phyloP scores from a whole-genome alignment of 1,140 invertebrate species.

The Eufriesea mexicana region DNA sequence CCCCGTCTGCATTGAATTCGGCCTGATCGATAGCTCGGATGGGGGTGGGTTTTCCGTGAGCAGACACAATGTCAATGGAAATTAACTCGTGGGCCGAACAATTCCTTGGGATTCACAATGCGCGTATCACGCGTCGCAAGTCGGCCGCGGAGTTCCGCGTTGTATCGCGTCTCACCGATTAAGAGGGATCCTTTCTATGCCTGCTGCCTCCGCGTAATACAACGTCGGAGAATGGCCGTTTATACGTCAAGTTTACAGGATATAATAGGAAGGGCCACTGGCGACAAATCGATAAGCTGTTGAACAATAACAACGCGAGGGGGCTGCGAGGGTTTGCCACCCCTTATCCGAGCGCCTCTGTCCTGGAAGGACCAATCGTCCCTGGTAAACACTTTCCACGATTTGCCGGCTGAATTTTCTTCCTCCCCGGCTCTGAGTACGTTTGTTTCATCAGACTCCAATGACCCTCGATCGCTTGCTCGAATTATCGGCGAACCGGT shows the following conservation, averaged over 20 bases:
- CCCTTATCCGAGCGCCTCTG: background rate
- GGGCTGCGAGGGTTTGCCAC: constrained; percentile 8
- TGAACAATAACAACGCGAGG: constrained; percentile 24
- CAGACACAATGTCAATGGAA: constrained; percentile 15
- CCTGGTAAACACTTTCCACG: constrained; percentile 21
- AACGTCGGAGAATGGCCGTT: constrained; percentile 16
- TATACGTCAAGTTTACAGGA: constrained; percentile 17
- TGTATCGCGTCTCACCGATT: constrained; percentile 25
- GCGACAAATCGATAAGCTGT: constrained; percentile 30
- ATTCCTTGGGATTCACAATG: constrained; percentile 10
- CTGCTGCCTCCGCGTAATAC: background rate
- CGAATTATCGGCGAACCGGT: background rate
- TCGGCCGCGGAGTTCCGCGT: background rate
- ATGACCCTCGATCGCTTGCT: background rate
- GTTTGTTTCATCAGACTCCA: background rate
- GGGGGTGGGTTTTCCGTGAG: background rate
- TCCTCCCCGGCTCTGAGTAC: too few relatives aligned
- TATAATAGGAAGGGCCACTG: constrained; percentile 23
- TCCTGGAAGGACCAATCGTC: constrained; percentile 5
- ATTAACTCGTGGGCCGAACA: constrained; percentile 11
- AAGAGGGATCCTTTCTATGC: background rate
- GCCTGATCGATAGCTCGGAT: background rate
- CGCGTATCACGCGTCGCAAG: background rate
- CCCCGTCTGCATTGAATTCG: background rate
- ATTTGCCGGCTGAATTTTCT: constrained; percentile 16